A percentile compares a stretch with the other conserved stretches of the same genome.
These are phyloP conservation scores for Esox masquinongy DNA, from an alignment of 2,797 vertebrate genomes.

Conservation along the genomic window DNA sequence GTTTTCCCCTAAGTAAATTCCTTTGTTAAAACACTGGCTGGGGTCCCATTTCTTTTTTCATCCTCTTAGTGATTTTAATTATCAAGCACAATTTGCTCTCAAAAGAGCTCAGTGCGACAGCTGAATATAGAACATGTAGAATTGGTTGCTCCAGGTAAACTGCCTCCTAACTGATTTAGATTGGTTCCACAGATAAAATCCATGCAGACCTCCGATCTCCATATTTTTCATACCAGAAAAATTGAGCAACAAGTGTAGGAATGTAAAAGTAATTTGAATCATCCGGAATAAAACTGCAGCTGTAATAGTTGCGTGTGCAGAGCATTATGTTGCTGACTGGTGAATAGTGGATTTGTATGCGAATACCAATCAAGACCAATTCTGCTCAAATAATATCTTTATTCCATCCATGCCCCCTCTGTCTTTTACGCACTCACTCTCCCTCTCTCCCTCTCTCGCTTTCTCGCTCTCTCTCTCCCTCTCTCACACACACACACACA, in stretches of 20 bases:
- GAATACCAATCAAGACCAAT: neutral
- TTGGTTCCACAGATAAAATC: neutral
- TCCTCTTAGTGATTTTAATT: neutral
- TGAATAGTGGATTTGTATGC: neutral
- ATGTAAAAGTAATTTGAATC: constrained; percentile 6
- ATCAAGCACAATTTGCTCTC: neutral
- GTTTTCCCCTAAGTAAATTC: neutral
- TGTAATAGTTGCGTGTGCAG: neutral
- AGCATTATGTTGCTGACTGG: neutral
- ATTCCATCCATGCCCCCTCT: neutral
- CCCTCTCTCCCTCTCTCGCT: too few species aligned
- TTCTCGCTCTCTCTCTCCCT: too few species aligned
- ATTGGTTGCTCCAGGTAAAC: neutral
- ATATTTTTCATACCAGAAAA: neutral
- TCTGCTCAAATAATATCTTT: neutral
- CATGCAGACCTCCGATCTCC: neutral
- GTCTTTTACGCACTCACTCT: too few species aligned
- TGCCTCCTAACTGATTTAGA: neutral
- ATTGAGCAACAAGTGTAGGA: neutral
- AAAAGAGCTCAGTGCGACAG: neutral
- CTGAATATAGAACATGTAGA: neutral
- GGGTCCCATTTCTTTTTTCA: neutral
- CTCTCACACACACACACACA: too few species aligned
- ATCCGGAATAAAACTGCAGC: neutral
- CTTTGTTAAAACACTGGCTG: neutral